Percentiles rank a stretch among this genome's conserved stretches.
Evolutionary conservation across 1,140 invertebrate species (phyloP).

Genomic region (Eurosta solidaginis): DNA sequence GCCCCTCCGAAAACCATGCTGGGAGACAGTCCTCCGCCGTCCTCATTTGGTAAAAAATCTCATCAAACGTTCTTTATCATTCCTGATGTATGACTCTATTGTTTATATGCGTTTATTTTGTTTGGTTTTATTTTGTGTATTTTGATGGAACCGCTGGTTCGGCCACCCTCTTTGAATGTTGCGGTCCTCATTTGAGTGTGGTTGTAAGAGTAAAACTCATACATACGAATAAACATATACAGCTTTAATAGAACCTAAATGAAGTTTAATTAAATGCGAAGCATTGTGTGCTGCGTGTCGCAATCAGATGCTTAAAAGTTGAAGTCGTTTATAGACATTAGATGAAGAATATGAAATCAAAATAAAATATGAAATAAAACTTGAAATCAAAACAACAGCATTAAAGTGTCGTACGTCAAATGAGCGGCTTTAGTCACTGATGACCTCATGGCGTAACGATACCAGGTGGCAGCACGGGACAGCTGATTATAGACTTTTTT

Average conservation of each 20-base stretch:
- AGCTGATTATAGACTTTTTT: no score
- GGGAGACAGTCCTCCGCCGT: no score
- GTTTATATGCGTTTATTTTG: not conserved
- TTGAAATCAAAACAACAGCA: slow-evolving; percentile 20
- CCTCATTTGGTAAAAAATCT: no score
- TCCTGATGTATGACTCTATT: not conserved
- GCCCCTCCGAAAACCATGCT: no score
- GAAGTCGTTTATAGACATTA: slow-evolving; percentile 13
- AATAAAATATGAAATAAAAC: slow-evolving; percentile 13
- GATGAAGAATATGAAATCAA: not conserved
- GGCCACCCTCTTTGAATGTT: not conserved
- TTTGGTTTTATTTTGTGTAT: not conserved
- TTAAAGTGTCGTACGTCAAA: slow-evolving; percentile 9
- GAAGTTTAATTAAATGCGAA: not conserved
- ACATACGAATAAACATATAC: not conserved
- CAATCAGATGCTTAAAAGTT: not conserved
- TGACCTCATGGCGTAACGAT: no score
- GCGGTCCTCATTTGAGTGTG: not conserved
- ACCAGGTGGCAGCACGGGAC: no score
- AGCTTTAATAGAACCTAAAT: not conserved
- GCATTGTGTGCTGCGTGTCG: not conserved
- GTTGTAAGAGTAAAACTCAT: not conserved
- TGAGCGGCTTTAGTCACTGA: not conserved
- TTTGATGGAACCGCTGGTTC: not conserved
- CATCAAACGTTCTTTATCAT: no score